phyloP scores from a whole-genome alignment of 30 jellyfish, hydroid and myxozoan genomes.

The Catostylus mosaicus region DNA sequence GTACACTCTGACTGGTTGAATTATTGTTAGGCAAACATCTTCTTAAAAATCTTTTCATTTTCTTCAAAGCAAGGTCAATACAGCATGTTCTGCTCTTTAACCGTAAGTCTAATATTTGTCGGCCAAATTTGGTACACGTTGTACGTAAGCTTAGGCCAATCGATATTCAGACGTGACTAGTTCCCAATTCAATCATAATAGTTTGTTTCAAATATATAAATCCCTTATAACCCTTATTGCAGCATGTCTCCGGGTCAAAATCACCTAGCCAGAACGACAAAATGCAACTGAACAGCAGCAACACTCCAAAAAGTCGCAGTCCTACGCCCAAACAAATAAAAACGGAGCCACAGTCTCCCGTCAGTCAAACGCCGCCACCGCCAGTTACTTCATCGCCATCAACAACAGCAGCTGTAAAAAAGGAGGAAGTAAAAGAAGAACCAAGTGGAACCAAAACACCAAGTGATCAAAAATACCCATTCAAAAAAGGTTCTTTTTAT shows the following conservation, averaged over 20 bases:
- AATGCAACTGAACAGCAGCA: constrained; percentile 30
- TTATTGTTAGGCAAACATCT: too few species aligned
- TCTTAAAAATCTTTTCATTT: too few species aligned
- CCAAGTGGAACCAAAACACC: constrained; percentile 18
- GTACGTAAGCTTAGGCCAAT: too few species aligned
- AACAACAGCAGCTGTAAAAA: constrained; percentile 12
- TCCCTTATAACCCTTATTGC: background rate
- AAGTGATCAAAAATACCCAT: constrained; percentile 58
- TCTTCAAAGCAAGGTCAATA: too few species aligned
- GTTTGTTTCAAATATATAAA: too few species aligned
- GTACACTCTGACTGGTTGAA: too few species aligned
- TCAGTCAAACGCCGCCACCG: constrained; percentile 31
- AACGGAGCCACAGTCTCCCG: constrained; percentile 61
- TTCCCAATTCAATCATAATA: too few species aligned
- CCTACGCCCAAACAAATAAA: constrained; percentile 70
- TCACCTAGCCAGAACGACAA: constrained; percentile 57
- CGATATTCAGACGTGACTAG: too few species aligned
- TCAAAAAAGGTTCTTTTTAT: constrained; percentile 51
- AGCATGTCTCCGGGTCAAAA: constrained; percentile 43
- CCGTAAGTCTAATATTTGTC: too few species aligned
- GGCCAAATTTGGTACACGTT: too few species aligned
- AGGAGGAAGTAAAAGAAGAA: constrained; percentile 40
- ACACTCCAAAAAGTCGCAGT: constrained; percentile 42
- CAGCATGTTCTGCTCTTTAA: too few species aligned
- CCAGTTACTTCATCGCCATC: constrained; percentile 23